Base-by-base conservation (phyloP, 2,113 vertebrate species). In the Seriola rivoliana region DNA sequence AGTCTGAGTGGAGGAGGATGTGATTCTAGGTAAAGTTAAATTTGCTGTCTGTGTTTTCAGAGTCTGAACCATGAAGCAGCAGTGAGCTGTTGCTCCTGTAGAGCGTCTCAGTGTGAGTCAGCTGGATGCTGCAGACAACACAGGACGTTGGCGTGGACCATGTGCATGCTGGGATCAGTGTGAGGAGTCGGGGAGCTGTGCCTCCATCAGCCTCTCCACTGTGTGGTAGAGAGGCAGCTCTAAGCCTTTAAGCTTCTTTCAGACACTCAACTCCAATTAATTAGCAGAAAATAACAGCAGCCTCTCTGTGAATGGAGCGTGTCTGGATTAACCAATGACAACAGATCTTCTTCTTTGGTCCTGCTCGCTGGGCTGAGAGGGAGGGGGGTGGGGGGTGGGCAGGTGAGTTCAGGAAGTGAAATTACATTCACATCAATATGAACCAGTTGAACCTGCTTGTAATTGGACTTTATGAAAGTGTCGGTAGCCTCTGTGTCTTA, bases 191-290 rank as follows among this genome's bases (percentile, higher is more conserved):
- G 29, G 29, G 29, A 29, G 54, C n/a, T 54, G 17, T 40, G 66
- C 17, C 23, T 63, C 50, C 21, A 17, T 63, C 60, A 57, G 32
- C 12, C 65, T 7, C 71, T 25, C 63, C 66, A 75, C 54, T 80
- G 17, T 73, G 40, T 85, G 75, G 55, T 50, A 4, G 50, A 75
- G 59, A 63, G 34, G 40, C n/a, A 78, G 36, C 66, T 54, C 50
- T 34, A 72, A 91, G 42, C 87, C 58, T 81, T 84, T 87, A 91
- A 93, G 79, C 90, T 64, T 62, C 80, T 85, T 88, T 88, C 60
- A 85, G 74, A 66, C 67, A 54, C 52, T 50, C 69, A 81, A 62
- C 70, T 84, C 46, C 69, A 68, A 72, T 81, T 87, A 76, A 87
- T 85, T 75, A 84, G 70, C 78, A 75, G 72, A 42, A 86, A 91